These are phyloP conservation scores for Eumeta japonica DNA, from an alignment of 1,140 invertebrate species.

Conservation along the genomic window DNA sequence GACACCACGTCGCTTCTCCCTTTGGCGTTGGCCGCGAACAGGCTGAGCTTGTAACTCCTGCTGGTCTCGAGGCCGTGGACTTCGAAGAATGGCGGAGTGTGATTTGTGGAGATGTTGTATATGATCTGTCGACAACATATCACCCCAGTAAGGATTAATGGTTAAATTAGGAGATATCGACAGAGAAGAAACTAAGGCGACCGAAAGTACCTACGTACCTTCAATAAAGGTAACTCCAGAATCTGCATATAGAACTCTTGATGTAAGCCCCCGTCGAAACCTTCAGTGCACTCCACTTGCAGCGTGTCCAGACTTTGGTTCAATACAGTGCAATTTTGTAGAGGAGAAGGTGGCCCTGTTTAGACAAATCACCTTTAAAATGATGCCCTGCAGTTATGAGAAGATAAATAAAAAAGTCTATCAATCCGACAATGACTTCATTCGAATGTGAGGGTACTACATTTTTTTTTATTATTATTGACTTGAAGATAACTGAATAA, in stretches of 20 bases:
- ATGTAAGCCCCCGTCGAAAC: conserved; percentile 79
- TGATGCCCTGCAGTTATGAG: not conserved
- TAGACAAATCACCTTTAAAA: conserved; percentile 8
- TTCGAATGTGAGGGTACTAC: too few species aligned
- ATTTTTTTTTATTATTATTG: too few species aligned
- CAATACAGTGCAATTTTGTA: conserved; percentile 45
- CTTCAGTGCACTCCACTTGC: conserved; percentile 73
- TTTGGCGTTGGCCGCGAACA: conserved; percentile 65
- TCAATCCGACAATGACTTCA: too few species aligned
- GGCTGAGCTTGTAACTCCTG: conserved; percentile 48
- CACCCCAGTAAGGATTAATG: not conserved
- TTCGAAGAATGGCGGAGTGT: conserved; percentile 42
- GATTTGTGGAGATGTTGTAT: conserved; percentile 34
- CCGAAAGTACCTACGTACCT: conserved; percentile 25
- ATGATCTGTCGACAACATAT: conserved; percentile 25
- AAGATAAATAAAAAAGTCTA: too few species aligned
- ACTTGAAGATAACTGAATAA: too few species aligned
- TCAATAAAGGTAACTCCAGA: conserved; percentile 49
- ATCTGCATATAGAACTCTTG: conserved; percentile 84
- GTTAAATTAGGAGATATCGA: not conserved
- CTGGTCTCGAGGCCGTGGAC: conserved; percentile 48
- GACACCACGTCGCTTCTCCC: conserved; percentile 59
- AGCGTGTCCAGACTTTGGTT: conserved; percentile 34
- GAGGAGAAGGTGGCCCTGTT: conserved; percentile 34
- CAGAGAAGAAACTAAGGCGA: too few species aligned